These are phyloP conservation scores for Danionella dracula DNA, from an alignment of 2,797 vertebrate genomes.

Conservation along the genomic window DNA sequence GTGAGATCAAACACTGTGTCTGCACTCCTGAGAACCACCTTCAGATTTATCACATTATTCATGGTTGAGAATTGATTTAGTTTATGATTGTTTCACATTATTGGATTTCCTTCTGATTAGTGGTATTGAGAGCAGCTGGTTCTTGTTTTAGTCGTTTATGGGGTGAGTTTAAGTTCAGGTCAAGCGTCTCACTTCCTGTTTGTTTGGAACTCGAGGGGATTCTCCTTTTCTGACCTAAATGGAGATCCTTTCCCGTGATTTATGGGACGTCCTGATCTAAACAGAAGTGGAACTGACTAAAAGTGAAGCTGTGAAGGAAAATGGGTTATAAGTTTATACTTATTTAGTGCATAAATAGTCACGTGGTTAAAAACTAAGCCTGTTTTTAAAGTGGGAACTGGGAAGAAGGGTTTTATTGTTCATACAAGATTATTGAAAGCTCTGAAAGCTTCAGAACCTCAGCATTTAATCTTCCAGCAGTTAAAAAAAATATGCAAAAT, in stretches of 20 bases:
- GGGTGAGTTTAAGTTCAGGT: slow-evolving; percentile 14
- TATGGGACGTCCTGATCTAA: not conserved
- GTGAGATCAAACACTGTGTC: slow-evolving; percentile 6
- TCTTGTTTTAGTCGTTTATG: slow-evolving; percentile 12
- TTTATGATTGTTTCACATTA: slow-evolving; percentile 9
- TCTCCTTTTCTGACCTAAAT: slow-evolving; percentile 1
- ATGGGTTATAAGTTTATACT: not conserved
- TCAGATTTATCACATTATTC: slow-evolving; percentile 15
- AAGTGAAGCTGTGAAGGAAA: not conserved
- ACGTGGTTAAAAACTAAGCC: not conserved
- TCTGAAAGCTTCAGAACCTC: no score
- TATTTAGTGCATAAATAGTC: not conserved
- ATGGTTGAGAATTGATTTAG: slow-evolving; percentile 15
- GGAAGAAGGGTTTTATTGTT: no score
- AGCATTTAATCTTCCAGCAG: no score
- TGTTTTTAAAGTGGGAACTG: no score
- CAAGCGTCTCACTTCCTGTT: slow-evolving; percentile 17
- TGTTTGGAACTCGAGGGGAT: not conserved
- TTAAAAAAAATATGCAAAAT: no score
- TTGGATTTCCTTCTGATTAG: slow-evolving; percentile 15
- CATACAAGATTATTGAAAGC: no score
- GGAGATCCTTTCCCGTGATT: not conserved
- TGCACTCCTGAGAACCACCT: not conserved
- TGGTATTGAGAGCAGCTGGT: slow-evolving; percentile 17
- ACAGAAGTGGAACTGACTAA: not conserved